Evolutionary conservation across 2,797 vertebrate genomes (phyloP), one percentile per base, ranked within the genome.

Genomic region (Protosalanx chinensis): DNA sequence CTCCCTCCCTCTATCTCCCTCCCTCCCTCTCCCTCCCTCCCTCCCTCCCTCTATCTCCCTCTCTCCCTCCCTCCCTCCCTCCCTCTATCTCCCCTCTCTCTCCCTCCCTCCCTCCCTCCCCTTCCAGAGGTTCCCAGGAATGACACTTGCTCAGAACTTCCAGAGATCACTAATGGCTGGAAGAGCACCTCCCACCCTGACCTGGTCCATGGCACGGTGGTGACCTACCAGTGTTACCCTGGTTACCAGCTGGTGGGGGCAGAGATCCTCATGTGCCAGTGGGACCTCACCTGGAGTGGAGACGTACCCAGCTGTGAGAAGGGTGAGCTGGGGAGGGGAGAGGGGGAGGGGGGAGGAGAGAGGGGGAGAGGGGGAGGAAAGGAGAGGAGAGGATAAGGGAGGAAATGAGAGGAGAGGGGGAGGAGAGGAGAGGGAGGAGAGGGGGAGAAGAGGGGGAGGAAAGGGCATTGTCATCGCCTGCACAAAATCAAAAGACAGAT

Each of bases 141-240:
- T 0, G 97, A 99, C 89, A 99, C 97, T 0, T 99, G 97, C 81
- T 93, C 97, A 0, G 97, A 98, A 85, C 92, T 99, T 69, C 96
- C 97, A 0, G 97, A 99, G 82, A 97, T 99, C 18, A 83, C 92
- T 76, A 97, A 95, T 0, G 97, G 97, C 77, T 99, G 97, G 97
- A 99, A 98, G 87, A 99, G 94, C 0, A 95, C 95, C 0, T 99
- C 97, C 0, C 97, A 99, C 81, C 96, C 97, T 0, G 96, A 98
- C 81, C 92, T 98, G 65, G 93, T 97, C 64, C 97, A 98, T 0
- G 97, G 97, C 78, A 97, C 96, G 0, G 95, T 98, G 64, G 89
- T 98, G 78, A 99, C 96, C 27, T 99, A 96, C 86, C 97, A 99
- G 84, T 98, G 97, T 90, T 98, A 99, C 86, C 97, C 97, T 0